Percentiles rank a stretch among this genome's conserved stretches.
Evolutionary conservation across 1,140 invertebrate genomes (phyloP).

Genomic region (Globodera rostochiensis): DNA sequence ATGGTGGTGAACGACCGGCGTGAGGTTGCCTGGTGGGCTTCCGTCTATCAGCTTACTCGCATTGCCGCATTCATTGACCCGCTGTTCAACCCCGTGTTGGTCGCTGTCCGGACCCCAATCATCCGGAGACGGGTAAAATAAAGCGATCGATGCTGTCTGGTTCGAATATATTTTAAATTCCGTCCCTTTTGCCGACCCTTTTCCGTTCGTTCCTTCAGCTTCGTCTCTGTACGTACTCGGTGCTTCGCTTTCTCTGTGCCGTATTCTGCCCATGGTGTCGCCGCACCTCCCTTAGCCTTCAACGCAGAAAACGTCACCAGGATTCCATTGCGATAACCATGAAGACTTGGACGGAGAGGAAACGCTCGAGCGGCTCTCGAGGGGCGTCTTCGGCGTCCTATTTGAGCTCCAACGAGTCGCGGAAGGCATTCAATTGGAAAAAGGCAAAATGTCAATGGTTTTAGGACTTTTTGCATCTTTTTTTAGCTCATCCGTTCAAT

Average conservation of each 20-base stretch:
- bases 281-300: neutral
- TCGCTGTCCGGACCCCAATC: constrained; percentile 57
- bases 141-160: neutral
- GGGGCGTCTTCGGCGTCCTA: constrained; percentile 24
- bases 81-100: constrained; percentile 59
- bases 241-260: constrained; percentile 24
- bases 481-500: constrained; percentile 1
- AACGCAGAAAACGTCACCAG: constrained; percentile 4
- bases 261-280: constrained; percentile 46
- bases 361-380: neutral
- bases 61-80: constrained; percentile 62
- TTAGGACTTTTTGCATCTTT: neutral
- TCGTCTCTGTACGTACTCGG: constrained; percentile 40
- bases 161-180: too few species aligned
- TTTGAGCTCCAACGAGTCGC: constrained; percentile 18
- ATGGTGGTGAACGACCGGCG: constrained; percentile 62
- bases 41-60: constrained; percentile 50
- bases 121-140: constrained; percentile 48
- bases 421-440: neutral
- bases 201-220: constrained; percentile 18
- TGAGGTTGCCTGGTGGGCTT: constrained; percentile 50
- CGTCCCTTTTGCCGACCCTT: neutral
- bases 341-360: neutral
- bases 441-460: neutral
- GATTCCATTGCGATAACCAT: constrained; percentile 18